Base-by-base conservation (phyloP, 2,113 vertebrate genomes). In the Oncorhynchus gorbuscha region DNA sequence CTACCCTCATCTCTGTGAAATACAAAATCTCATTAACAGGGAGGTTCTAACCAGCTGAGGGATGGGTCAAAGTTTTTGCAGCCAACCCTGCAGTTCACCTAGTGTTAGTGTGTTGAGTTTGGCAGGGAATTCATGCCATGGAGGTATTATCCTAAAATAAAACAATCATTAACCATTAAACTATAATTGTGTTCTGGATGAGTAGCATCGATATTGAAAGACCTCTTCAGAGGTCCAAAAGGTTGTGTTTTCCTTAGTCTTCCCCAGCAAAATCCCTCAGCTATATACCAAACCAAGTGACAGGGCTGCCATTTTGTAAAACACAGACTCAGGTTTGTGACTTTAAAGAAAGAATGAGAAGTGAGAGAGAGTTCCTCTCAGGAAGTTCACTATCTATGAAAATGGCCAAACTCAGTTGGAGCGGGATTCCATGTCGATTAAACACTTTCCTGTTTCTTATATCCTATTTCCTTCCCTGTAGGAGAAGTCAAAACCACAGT, bases 401-500 rank as follows among this genome's bases (percentile, higher is more conserved):
- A 71, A 58, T 11, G 48, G 22, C 5, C 45, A 55, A 71, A 26
- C 49, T 20, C 16, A 3, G 64, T 55, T 58, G 5, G 16, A 35
- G 61, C 28, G 59, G 59, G 28, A 69, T 12, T 30, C n/a, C 4
- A 18, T 48, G 32, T 39, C 26, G 71, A 65, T 61, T 22, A 59
- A 69, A 76, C 28, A 18, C n/a, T 22, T 68, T 58, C 75, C 64
- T 78, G 51, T 75, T 76, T 32, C 59, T 48, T 1, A 65, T 76
- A 16, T 62, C 59, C 59, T 62, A 16, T 62, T 74, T 74, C 32
- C 49, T 45, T 58, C 5, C 35, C 16, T 72, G 1, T 86, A 97
- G 96, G 96, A 4, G 95, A 97, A 82, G 92, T 93, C 3, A 94
- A 87, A 1, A 96, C 96, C 0, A 95, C 87, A 0, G 96, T 97